Evolutionary conservation across 2,113 vertebrate genomes (phyloP).

Genomic region (Cygnus buccinator): DNA sequence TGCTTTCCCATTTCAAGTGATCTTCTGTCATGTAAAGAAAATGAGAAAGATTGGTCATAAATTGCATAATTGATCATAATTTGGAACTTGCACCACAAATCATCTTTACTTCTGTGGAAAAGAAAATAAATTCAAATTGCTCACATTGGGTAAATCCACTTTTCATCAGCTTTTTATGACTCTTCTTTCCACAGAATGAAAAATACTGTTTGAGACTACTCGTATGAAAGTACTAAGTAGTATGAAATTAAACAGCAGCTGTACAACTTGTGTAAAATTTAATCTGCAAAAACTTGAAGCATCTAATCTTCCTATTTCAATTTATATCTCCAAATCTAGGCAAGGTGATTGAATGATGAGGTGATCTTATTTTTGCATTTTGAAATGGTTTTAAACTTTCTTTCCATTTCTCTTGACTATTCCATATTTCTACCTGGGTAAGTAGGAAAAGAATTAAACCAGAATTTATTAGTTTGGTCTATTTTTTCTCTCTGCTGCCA

Average conservation of each 20-base stretch:
- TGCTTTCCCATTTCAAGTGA: neutral
- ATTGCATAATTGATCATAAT: neutral
- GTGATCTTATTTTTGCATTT: neutral
- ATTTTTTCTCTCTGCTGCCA: neutral
- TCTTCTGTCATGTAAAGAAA: neutral
- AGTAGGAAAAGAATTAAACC: neutral
- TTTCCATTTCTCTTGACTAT: neutral
- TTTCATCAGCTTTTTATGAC: neutral
- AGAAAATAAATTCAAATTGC: neutral
- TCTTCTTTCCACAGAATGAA: neutral
- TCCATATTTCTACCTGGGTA: neutral
- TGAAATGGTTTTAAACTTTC: neutral
- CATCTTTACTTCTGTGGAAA: neutral
- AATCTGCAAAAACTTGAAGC: neutral
- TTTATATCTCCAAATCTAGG: neutral
- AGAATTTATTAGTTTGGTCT: neutral
- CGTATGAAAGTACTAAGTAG: neutral
- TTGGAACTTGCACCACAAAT: neutral
- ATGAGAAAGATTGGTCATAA: neutral
- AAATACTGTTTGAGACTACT: neutral
- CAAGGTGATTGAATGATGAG: neutral
- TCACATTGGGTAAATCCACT: neutral
- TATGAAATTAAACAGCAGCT: conserved; percentile 3
- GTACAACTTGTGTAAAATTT: neutral
- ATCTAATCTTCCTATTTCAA: neutral